A percentile compares a stretch with the other conserved stretches of the same genome.
These are phyloP conservation scores for Scolopax mira DNA, from an alignment of 2,113 vertebrate genomes.

Conservation along the genomic window DNA sequence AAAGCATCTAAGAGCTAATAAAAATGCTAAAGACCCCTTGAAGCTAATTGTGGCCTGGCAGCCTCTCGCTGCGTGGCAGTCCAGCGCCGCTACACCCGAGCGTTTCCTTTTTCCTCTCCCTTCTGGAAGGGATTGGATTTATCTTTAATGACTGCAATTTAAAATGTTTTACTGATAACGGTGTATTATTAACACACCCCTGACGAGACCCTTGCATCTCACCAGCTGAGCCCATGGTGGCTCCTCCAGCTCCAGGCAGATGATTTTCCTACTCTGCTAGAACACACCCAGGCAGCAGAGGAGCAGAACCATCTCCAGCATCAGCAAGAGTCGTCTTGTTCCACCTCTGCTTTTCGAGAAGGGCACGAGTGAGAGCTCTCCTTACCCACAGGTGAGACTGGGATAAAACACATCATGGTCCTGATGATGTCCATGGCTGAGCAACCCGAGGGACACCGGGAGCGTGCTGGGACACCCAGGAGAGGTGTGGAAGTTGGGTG, in stretches of 20 bases:
- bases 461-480: background rate
- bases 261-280: background rate
- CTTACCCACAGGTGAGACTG: background rate
- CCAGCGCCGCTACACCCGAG: background rate
- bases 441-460: background rate
- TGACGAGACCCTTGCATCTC: background rate
- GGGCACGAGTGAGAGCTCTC: background rate
- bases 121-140: background rate
- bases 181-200: background rate
- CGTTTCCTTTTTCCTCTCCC: background rate
- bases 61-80: background rate
- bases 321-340: background rate
- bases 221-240: background rate
- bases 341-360: background rate
- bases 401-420: background rate
- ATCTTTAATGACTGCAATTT: background rate
- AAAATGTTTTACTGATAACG: background rate
- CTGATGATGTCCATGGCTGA: too few relatives aligned
- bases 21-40: background rate
- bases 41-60: background rate
- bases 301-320: background rate
- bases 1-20: background rate
- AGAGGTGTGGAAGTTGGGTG: background rate
- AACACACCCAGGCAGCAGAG: background rate
- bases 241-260: background rate